A percentile compares a stretch with the other conserved stretches of the same genome.
Evolutionary conservation across 2,888 invertebrate species (phyloP).

Genomic region (Drosophila colorata): DNA sequence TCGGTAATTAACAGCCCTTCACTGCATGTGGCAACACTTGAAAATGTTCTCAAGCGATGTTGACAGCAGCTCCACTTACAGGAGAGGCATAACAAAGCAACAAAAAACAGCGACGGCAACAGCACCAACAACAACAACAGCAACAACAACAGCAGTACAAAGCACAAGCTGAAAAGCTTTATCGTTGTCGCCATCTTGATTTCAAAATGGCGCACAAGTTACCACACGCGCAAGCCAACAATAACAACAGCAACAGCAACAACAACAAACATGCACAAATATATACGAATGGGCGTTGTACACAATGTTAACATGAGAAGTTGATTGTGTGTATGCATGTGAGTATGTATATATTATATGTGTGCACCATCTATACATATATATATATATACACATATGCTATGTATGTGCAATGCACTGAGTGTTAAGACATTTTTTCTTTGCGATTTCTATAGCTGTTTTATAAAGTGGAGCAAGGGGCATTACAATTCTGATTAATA

Average conservation of each 20-base stretch:
- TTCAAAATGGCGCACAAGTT: constrained; percentile 67
- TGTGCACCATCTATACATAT: not conserved
- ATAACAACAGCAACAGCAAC: constrained; percentile 21
- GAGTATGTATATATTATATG: not conserved
- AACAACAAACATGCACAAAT: constrained; percentile 1
- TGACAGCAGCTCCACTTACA: constrained; percentile 22
- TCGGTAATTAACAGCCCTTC: constrained; percentile 17
- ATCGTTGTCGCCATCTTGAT: constrained; percentile 73
- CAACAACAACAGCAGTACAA: constrained; percentile 13
- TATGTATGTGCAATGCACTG: not conserved
- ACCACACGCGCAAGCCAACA: constrained; percentile 40
- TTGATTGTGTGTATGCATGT: constrained; percentile 7
- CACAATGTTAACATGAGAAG: constrained; percentile 24
- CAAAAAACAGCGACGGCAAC: constrained; percentile 23
- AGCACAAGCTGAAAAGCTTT: constrained; percentile 44
- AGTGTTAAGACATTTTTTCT: not conserved
- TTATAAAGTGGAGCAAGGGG: constrained; percentile 4
- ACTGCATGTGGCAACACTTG: constrained; percentile 28
- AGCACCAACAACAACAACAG: constrained; percentile 16
- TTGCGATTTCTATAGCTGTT: constrained; percentile 3
- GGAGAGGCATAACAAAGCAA: constrained; percentile 9
- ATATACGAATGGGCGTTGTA: constrained; percentile 21
- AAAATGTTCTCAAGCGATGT: constrained; percentile 5
- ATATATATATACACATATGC: not conserved
- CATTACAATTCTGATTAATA: not conserved